phyloP scores from a whole-genome alignment of 2,113 vertebrate genomes.

The Pholis gunnellus region DNA sequence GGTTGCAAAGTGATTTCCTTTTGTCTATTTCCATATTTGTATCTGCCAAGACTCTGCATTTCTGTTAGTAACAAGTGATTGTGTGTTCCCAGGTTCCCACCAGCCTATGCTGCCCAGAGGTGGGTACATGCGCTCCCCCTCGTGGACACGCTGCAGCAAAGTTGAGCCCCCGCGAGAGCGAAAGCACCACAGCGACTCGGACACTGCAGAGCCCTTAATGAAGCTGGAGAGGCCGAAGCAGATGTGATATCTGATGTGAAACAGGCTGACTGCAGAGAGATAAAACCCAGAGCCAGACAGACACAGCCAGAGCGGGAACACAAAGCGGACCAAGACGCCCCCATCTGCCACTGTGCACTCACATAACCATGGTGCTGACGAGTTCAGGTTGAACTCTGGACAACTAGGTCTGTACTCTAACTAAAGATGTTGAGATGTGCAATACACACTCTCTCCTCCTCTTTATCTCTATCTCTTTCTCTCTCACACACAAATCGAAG shows the following conservation, averaged over 20 bases:
- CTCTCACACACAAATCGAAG: conserved; percentile 9
- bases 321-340: conserved; percentile 50
- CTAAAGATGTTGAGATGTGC: conserved; percentile 61
- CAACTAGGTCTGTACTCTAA: conserved; percentile 58
- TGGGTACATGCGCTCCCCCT: conserved; percentile 92
- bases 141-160: conserved; percentile 90
- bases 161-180: conserved; percentile 87
- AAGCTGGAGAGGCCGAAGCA: conserved; percentile 90
- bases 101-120: conserved; percentile 82
- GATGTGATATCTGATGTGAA: conserved; percentile 67
- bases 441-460: conserved; percentile 40
- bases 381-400: conserved; percentile 67
- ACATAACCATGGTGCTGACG: conserved; percentile 67
- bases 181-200: conserved; percentile 89
- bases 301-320: conserved; percentile 50
- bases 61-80: neutral
- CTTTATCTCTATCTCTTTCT: neutral
- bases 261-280: conserved; percentile 2
- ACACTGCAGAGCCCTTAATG: conserved; percentile 88
- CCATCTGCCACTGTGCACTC: conserved; percentile 56
- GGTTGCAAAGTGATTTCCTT: neutral
- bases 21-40: neutral
- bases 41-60: neutral
- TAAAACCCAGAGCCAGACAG: conserved; percentile 41
- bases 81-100: conserved; percentile 85